Base-by-base conservation (phyloP, 2,888 invertebrate genomes). In the Sarcophaga carnaria region DNA sequence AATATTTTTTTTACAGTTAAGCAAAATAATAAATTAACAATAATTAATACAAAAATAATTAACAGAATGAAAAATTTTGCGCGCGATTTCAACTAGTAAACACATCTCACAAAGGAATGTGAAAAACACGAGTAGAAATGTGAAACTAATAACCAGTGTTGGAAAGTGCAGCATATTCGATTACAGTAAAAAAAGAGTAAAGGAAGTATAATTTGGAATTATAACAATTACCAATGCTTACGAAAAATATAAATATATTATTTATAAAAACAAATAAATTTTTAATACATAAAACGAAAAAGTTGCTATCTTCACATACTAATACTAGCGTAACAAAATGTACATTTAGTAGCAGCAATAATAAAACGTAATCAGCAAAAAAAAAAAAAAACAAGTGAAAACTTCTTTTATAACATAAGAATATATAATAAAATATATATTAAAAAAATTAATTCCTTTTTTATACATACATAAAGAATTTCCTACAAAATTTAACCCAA, bases 371-470 rank as follows among this genome's bases (percentile, higher is more conserved):
- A 63, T 63, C 11, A 54, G 17, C 14, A 37, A 63, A 71, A 20
- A 54, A 69, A n/a, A n/a, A n/a, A n/a, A 17, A 22, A 75, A 64
- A 45, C 64, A 79, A 86, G 86, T 83, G 80, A 76, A 86, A 83
- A 83, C 59, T 80, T 80, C 71, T 80, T 83, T 67, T 45, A 22
- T 14, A 54, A 54, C 27, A 54, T 14, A 66, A 1, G 6, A 62
- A 22, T 62, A 62, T 14, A 62, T 62, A 20, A 22, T 17, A n/a
- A 62, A 62, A 62, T 22, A 54, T 14, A 10, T 22, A n/a, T 17
- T 62, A 62, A 6, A 62, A 62, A 62, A n/a, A 2, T 10, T 22
- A 62, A 62, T 20, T 14, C 4, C 17, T 49, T 49, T 54, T 54
- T 14, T 54, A 2, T 17, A 54, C 54, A 54, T 54, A 14, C 54